Evolutionary conservation across 2,797 vertebrate genomes (phyloP), one percentile per base, ranked within the genome.

Genomic region (Phoebastria nigripes): DNA sequence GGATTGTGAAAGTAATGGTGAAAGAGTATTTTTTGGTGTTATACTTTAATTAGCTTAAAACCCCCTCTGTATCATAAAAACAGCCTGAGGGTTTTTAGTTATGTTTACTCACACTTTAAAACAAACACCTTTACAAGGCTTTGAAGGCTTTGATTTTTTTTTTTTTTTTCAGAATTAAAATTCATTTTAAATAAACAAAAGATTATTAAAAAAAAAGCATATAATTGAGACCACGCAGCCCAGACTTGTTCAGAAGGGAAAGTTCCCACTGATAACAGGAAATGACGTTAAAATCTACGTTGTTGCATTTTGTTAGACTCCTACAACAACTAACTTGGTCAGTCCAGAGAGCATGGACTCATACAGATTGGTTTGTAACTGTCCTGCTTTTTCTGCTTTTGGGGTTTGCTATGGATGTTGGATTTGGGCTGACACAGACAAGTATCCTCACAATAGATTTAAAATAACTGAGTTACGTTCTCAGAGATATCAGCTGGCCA

Each of bases 11-110:
- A 93, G 17, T 37, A 71, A 74, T n/a, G 2, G 5, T 41, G 31
- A 83, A 94, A 71, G 11, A 47, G 33, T 35, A 12, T 17, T 70
- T 95, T 70, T 31, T 65, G 6, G 6, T 20, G 12, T 77, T 88
- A 41, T 73, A 25, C 2, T 70, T 82, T 47, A 78, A 59, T 49
- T 74, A 71, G 26, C 15, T 56, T 41, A 51, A 90, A 44, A 3
- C 0, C 0, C 9, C 2, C 2, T 46, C 35, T 35, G 9, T 35
- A 35, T 41, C 15, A 33, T 33, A 54, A 86, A 85, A 88, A 22
- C 12, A 62, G 12, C 12, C 26, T 21, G 20, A 42, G 8, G 6
- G 3, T 2, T 42, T 94, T 86, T 35, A n/a, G 15, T n/a, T 61
- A 37, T 56, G 6, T 41, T 82, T 79, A 56, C 8, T 3, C 4